These are phyloP conservation scores for Eupeodes luniger DNA, from an alignment of 2,888 invertebrate genomes.

Conservation along the genomic window DNA sequence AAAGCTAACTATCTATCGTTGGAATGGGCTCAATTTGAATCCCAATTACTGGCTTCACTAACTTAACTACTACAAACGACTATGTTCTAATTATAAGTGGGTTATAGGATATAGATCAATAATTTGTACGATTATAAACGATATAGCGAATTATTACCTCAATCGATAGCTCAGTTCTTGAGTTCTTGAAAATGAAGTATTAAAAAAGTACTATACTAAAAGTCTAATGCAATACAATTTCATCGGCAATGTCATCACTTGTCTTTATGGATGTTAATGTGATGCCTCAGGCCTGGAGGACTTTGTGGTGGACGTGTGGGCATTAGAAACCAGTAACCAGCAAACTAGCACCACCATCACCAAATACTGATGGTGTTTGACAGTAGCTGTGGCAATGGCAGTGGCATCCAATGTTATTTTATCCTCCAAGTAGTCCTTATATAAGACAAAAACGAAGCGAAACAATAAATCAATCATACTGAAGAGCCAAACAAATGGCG, in stretches of 20 bases:
- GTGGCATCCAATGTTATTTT: constrained; percentile 31
- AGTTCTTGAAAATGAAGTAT: not conserved
- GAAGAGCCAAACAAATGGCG: constrained; percentile 75
- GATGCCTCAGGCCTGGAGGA: constrained; percentile 47
- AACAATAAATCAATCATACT: constrained; percentile 75
- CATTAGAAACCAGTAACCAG: constrained; percentile 34
- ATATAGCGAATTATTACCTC: too few species aligned
- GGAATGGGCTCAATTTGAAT: too few species aligned
- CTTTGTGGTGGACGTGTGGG: constrained; percentile 69
- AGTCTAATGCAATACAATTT: constrained; percentile 1
- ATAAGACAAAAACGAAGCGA: constrained; percentile 56
- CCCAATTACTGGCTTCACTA: too few species aligned
- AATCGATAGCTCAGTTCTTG: too few species aligned
- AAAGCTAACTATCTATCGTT: too few species aligned
- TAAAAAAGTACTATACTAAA: not conserved
- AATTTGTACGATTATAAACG: too few species aligned
- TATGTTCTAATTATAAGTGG: too few species aligned
- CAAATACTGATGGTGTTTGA: constrained; percentile 45
- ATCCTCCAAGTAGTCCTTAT: constrained; percentile 52
- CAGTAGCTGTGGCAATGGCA: constrained; percentile 4
- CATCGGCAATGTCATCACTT: constrained; percentile 33
- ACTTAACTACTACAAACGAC: too few species aligned
- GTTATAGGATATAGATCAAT: too few species aligned
- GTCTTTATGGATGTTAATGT: constrained; percentile 11
- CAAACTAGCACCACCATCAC: constrained; percentile 18